phyloP scores from a whole-genome alignment of 2,888 invertebrate genomes.

The Hoplodrina ambigua region DNA sequence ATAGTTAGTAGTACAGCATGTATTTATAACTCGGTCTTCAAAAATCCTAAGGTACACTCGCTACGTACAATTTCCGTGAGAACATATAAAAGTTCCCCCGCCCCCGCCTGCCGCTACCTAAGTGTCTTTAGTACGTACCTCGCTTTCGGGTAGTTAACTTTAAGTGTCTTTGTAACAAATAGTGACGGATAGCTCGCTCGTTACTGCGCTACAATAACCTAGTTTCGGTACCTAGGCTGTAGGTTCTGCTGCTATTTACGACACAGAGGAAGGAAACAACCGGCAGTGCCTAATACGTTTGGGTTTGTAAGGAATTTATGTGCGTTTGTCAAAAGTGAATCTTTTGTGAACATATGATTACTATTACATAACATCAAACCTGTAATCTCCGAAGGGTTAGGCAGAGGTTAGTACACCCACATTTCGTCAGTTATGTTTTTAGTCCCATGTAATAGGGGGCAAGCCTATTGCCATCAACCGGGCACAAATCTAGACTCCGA shows the following conservation, averaged over 20 bases:
- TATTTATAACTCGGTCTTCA: background rate
- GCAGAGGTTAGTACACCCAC: no score
- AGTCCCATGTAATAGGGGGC: no score
- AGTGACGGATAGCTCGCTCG: slow-evolving; percentile 49
- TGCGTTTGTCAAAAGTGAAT: background rate
- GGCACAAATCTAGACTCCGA: no score
- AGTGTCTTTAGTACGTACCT: slow-evolving; percentile 33
- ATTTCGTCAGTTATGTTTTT: no score
- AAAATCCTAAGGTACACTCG: background rate
- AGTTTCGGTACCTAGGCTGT: slow-evolving; percentile 34
- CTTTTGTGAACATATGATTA: background rate
- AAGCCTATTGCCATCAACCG: no score
- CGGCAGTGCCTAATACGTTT: background rate
- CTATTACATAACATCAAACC: no score
- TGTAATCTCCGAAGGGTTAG: no score
- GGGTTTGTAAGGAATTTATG: background rate
- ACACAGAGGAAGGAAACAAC: slow-evolving; percentile 24
- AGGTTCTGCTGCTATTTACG: slow-evolving; percentile 28
- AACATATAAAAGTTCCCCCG: slow-evolving; percentile 5
- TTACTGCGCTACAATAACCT: slow-evolving; percentile 39
- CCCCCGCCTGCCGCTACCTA: slow-evolving; percentile 7
- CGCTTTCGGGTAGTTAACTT: slow-evolving; percentile 39
- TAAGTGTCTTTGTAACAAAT: slow-evolving; percentile 53
- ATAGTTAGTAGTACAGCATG: no score
- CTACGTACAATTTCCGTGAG: slow-evolving; percentile 1